Evolutionary conservation across 2,888 invertebrate species (phyloP).

Genomic region (Dryomyza anilis): DNA sequence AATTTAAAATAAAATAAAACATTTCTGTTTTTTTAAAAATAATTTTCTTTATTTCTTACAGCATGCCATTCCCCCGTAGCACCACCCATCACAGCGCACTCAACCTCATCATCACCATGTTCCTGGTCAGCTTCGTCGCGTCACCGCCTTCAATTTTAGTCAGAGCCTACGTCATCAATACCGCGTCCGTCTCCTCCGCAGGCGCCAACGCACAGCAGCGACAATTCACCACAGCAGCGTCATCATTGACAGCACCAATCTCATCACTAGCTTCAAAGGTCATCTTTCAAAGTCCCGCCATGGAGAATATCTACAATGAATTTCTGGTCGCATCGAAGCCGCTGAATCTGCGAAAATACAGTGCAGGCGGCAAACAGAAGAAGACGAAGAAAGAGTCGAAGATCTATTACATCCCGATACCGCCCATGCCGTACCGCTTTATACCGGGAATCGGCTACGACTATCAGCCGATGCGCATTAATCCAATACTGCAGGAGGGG

Average conservation of each 20-base stretch:
- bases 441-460: conserved; percentile 85
- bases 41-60: conserved; percentile 27
- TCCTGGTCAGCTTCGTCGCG: conserved; percentile 17
- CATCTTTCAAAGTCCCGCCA: conserved; percentile 50
- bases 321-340: conserved; percentile 55
- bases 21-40: too few species aligned
- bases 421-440: conserved; percentile 84
- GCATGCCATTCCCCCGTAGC: conserved; percentile 31
- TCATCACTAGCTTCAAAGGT: conserved; percentile 41
- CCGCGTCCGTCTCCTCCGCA: conserved; percentile 25
- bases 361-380: conserved; percentile 51
- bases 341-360: conserved; percentile 52
- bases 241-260: not conserved
- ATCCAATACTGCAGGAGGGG: conserved; percentile 45
- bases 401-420: conserved; percentile 83
- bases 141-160: conserved; percentile 30
- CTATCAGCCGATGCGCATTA: conserved; percentile 71
- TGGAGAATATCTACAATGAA: conserved; percentile 55
- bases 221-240: not conserved
- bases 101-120: conserved; percentile 15
- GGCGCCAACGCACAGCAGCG: conserved; percentile 33
- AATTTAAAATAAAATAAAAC: too few species aligned
- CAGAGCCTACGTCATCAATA: conserved; percentile 30
- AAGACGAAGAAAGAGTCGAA: conserved; percentile 71
- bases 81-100: conserved; percentile 5